Evolutionary conservation across 2,113 vertebrate genomes (phyloP).

Genomic region (Chloebia gouldiae): DNA sequence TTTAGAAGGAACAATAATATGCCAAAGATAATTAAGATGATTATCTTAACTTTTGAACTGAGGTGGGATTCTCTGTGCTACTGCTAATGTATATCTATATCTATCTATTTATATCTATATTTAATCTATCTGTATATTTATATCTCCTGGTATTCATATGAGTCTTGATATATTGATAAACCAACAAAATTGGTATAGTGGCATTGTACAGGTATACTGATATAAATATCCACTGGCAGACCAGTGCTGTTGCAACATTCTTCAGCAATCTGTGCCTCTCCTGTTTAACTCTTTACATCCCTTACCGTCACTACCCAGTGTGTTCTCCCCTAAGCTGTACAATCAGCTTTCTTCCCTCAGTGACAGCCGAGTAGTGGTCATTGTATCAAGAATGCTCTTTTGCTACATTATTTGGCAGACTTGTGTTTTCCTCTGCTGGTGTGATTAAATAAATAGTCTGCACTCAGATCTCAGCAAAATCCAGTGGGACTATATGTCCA

Average conservation of each 20-base stretch:
- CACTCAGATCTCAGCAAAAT: background rate
- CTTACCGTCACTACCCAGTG: background rate
- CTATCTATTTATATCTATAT: background rate
- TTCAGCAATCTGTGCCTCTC: background rate
- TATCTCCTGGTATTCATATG: background rate
- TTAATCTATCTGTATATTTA: background rate
- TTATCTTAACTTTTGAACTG: background rate
- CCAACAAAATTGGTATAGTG: background rate
- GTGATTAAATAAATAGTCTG: slow-evolving; percentile 7
- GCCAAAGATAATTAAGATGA: background rate
- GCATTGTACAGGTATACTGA: background rate
- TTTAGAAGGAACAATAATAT: background rate
- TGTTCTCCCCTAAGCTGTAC: background rate
- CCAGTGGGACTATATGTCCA: background rate
- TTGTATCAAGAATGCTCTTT: background rate
- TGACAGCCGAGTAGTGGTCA: background rate
- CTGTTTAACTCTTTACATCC: background rate
- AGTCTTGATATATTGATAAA: background rate
- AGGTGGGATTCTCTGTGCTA: background rate
- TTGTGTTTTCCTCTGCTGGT: background rate
- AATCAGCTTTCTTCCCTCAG: background rate
- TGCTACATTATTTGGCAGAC: background rate
- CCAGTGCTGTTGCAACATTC: background rate
- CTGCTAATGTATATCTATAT: background rate
- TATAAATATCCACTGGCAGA: background rate